A percentile compares a stretch with the other conserved stretches of the same genome.
phyloP scores from a whole-genome alignment of 2,797 vertebrate genomes.

The Urosaurus nigricauda region DNA sequence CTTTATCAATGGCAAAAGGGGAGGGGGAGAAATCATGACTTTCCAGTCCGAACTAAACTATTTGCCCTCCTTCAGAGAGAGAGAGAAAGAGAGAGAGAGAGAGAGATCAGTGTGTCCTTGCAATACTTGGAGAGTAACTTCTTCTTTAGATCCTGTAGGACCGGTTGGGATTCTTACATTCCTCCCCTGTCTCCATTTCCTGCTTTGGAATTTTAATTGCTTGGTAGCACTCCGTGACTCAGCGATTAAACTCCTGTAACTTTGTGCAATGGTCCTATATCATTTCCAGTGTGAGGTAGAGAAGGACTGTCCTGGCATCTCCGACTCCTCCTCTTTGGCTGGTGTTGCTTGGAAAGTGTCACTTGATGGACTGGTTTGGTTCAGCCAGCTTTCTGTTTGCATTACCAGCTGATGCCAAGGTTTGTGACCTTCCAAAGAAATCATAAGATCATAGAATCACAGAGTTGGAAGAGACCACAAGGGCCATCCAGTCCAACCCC shows the following conservation, averaged over 20 bases:
- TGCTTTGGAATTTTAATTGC: slow-evolving; percentile 33
- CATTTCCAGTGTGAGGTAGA: slow-evolving; percentile 26
- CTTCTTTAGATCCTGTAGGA: slow-evolving; percentile 25
- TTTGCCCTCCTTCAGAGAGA: neutral
- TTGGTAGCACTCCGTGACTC: neutral
- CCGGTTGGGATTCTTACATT: neutral
- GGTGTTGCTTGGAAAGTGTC: slow-evolving; percentile 26
- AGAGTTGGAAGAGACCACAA: too few species aligned
- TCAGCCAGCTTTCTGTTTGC: slow-evolving; percentile 5
- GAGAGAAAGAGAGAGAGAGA: neutral
- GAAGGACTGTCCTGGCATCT: neutral
- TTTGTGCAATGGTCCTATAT: slow-evolving; percentile 24
- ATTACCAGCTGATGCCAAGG: neutral
- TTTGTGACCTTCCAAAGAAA: neutral
- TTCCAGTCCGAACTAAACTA: neutral
- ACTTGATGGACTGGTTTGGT: slow-evolving; percentile 50
- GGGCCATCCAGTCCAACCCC: too few species aligned
- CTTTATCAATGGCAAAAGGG: neutral
- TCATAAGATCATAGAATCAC: too few species aligned
- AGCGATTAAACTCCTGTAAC: slow-evolving; percentile 7
- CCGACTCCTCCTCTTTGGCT: slow-evolving; percentile 18
- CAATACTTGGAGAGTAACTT: slow-evolving; percentile 3
- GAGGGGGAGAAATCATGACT: neutral
- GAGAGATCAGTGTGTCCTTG: slow-evolving; percentile 2
- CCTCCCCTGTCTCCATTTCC: slow-evolving; percentile 1